Percentiles rank a stretch among this genome's conserved stretches.
phyloP scores from a whole-genome alignment of 2,797 vertebrate species.

The Lates japonicus region DNA sequence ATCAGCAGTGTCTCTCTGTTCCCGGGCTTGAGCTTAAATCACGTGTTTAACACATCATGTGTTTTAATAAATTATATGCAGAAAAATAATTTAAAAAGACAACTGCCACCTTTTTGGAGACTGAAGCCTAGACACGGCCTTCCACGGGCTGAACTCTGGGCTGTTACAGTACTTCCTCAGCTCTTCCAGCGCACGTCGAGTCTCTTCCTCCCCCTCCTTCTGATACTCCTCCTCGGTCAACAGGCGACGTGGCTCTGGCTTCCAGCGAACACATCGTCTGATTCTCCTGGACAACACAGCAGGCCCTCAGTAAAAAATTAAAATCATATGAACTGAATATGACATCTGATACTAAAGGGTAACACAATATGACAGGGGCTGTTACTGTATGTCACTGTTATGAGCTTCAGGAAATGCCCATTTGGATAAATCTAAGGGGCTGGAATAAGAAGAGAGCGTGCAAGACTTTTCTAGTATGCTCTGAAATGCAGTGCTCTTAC shows the following conservation, averaged over 20 bases:
- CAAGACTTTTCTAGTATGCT: not conserved
- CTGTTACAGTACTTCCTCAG: slow-evolving; percentile 91
- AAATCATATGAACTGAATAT: not conserved
- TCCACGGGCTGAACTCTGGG: slow-evolving; percentile 94
- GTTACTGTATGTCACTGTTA: not conserved
- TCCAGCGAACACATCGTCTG: slow-evolving; percentile 70
- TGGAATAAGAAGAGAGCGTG: not conserved
- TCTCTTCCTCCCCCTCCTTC: slow-evolving; percentile 92
- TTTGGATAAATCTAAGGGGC: not conserved
- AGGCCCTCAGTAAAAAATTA: not conserved
- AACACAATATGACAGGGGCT: not conserved
- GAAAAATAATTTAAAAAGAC: not conserved
- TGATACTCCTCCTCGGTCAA: slow-evolving; percentile 95
- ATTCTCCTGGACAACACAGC: slow-evolving; percentile 82
- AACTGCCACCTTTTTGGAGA: slow-evolving; percentile 92
- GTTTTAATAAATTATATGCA: not conserved
- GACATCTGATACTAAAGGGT: not conserved
- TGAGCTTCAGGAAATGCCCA: not conserved
- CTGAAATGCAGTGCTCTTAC: slow-evolving; percentile 18
- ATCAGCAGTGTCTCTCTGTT: not conserved
- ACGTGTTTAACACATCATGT: not conserved
- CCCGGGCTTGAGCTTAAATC: not conserved
- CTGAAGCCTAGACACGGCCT: slow-evolving; percentile 90
- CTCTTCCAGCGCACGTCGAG: slow-evolving; percentile 89
- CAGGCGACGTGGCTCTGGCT: slow-evolving; percentile 87